A percentile compares a stretch with the other conserved stretches of the same genome.
Evolutionary conservation across 2,797 vertebrate genomes (phyloP).

Genomic region (Argyrosomus regius): DNA sequence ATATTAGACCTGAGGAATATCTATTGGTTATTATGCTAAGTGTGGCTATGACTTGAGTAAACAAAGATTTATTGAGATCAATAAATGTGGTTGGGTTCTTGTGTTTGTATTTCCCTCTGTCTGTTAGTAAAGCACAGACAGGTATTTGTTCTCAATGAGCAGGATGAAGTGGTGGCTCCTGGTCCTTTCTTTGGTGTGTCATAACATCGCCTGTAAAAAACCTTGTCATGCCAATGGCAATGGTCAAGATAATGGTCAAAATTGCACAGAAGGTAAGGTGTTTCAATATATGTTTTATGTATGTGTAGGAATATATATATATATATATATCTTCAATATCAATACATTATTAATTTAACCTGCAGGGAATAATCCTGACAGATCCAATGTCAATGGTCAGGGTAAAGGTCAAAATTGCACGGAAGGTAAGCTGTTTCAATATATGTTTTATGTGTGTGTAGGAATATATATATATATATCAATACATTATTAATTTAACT

Average conservation of each 20-base stretch:
- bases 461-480: no score
- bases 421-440: no score
- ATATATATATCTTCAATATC: no score
- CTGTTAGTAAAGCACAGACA: background rate
- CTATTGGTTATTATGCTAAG: background rate
- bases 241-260: no score
- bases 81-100: background rate
- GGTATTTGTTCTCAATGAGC: background rate
- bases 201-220: background rate
- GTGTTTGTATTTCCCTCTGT: background rate
- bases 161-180: constrained; percentile 45
- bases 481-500: no score
- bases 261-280: no score
- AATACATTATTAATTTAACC: background rate
- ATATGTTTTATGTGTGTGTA: no score
- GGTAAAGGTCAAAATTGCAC: no score
- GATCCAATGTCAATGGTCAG: no score
- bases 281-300: no score
- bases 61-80: background rate
- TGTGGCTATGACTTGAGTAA: background rate
- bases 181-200: background rate
- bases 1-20: background rate
- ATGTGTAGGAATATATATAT: no score
- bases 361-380: background rate
- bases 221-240: no score